phyloP scores from a whole-genome alignment of 2,113 vertebrate species.

The Fukomys damarensis region DNA sequence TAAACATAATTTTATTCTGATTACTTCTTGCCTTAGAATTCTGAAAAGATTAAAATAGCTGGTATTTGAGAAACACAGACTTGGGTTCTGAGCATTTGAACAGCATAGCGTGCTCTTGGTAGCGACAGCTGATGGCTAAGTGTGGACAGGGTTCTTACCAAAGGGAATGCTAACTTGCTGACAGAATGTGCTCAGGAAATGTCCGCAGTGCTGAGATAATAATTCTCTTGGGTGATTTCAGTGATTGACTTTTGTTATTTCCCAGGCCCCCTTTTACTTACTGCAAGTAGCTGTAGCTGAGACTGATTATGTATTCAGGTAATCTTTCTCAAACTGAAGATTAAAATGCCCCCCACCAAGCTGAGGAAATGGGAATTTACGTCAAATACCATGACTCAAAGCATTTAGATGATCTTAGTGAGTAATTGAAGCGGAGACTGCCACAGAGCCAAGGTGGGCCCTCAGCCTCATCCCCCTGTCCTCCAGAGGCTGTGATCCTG shows the following conservation, averaged over 20 bases:
- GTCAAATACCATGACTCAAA: background rate
- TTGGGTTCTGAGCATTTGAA: background rate
- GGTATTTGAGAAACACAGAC: background rate
- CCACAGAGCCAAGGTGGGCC: background rate
- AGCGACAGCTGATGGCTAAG: background rate
- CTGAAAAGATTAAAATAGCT: background rate
- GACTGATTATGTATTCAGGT: background rate
- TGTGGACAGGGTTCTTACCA: background rate
- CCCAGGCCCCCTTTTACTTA: background rate
- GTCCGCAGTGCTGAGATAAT: background rate
- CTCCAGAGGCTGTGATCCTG: background rate
- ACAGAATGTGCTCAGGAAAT: background rate
- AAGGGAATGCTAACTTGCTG: background rate
- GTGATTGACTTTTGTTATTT: background rate
- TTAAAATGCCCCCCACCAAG: background rate
- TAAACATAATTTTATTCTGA: slow-evolving; percentile 11
- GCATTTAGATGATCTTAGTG: background rate
- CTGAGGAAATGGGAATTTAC: background rate
- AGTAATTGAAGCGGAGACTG: background rate
- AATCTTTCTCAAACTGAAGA: background rate
- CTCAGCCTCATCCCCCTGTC: no score
- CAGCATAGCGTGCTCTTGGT: background rate
- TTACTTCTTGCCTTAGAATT: background rate
- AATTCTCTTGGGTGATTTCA: background rate
- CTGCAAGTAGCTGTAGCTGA: background rate